phyloP scores from a whole-genome alignment of 2,797 vertebrate genomes.

The Fistularia tabacaria region DNA sequence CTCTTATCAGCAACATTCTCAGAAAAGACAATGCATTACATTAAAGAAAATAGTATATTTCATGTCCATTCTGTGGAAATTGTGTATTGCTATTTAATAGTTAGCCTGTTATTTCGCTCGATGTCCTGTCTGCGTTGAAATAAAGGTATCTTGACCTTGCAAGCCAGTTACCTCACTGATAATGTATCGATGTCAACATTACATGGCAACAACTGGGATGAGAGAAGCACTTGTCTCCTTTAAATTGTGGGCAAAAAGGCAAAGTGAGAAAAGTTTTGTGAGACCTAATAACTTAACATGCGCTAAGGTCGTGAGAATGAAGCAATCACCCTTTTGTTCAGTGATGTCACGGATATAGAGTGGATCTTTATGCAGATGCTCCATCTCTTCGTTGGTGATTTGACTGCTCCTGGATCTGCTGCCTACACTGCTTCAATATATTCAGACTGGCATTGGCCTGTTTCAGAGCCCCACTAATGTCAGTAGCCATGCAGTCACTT shows the following conservation, averaged over 20 bases:
- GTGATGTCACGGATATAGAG: neutral
- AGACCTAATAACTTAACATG: no score
- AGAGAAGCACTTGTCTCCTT: neutral
- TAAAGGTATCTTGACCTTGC: conserved; percentile 33
- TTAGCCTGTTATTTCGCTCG: conserved; percentile 16
- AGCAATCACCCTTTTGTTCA: conserved; percentile 51
- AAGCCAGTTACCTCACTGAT: conserved; percentile 2
- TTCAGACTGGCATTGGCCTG: conserved; percentile 24
- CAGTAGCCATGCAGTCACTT: conserved; percentile 16
- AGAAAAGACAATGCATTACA: conserved; percentile 63
- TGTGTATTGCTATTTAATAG: conserved; percentile 13
- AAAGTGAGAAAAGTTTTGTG: no score
- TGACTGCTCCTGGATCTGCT: conserved; percentile 45
- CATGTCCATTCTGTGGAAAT: conserved; percentile 39
- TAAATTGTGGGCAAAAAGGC: no score
- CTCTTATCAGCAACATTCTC: conserved; percentile 64
- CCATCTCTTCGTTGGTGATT: conserved; percentile 26
- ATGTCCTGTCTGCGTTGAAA: conserved; percentile 12
- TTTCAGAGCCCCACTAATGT: conserved; percentile 30
- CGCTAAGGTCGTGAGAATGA: conserved; percentile 18
- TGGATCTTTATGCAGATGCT: conserved; percentile 37
- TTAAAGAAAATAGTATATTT: conserved; percentile 64
- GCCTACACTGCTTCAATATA: conserved; percentile 24
- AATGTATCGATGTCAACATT: conserved; percentile 29
- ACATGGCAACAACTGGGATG: conserved; percentile 4